A percentile compares a stretch with the other conserved stretches of the same genome.
Evolutionary conservation across 2,113 vertebrate species (phyloP).

Genomic region (Cnemophilus loriae): DNA sequence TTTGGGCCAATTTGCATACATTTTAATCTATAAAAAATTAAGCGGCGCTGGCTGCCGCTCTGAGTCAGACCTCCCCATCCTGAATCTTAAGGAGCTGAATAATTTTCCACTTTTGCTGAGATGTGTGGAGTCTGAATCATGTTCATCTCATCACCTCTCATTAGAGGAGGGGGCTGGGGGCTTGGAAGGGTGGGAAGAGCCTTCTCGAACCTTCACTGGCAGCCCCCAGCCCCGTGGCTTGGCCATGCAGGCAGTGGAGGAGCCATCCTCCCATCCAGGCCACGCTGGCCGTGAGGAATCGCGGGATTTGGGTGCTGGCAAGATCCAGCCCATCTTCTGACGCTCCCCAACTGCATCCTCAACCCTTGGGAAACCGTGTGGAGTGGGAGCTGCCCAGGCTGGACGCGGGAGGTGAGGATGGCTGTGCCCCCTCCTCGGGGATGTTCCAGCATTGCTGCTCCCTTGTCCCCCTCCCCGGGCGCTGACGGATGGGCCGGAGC

Average conservation of each 20-base stretch:
- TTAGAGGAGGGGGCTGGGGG: constrained; percentile 45
- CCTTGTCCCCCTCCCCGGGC: not conserved
- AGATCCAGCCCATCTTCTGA: not conserved
- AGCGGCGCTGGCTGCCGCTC: constrained; percentile 69
- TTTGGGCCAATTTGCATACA: constrained; percentile 78
- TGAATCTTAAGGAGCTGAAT: constrained; percentile 78
- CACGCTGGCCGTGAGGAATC: fast-evolving
- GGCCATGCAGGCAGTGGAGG: not conserved
- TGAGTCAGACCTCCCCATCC: constrained; percentile 75
- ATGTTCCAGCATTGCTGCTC: not conserved
- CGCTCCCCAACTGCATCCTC: not conserved
- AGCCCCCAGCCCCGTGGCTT: not conserved
- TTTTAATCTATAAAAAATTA: constrained; percentile 83
- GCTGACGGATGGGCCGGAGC: not conserved
- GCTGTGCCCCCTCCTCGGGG: not conserved
- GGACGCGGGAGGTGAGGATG: fast-evolving
- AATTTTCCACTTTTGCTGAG: constrained; percentile 74
- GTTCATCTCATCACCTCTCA: constrained; percentile 58
- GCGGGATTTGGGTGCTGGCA: not conserved
- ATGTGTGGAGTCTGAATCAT: constrained; percentile 54
- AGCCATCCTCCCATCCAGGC: not conserved
- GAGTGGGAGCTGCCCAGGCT: not conserved
- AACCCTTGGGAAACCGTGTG: not conserved
- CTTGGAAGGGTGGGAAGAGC: not conserved
- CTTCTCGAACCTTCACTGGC: constrained; percentile 1